phyloP scores from a whole-genome alignment of 1,140 invertebrate species.

The Hirudo medicinalis region DNA sequence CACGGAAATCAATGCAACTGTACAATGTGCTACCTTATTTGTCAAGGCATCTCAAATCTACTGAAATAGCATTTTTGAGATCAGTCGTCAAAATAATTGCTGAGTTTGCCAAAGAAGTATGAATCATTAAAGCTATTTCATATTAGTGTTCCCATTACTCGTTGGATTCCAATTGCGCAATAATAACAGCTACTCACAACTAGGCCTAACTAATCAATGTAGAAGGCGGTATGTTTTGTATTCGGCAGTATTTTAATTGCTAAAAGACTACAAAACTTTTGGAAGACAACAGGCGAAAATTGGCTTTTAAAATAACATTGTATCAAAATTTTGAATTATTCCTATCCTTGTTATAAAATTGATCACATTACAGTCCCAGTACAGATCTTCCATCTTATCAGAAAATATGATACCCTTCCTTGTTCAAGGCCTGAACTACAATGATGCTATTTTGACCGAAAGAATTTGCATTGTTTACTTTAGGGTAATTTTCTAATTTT shows the following conservation, averaged over 20 bases:
- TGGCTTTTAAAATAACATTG: not conserved
- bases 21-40: slow-evolving; percentile 4
- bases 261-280: too few species aligned
- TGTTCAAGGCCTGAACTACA: not conserved
- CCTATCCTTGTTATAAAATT: not conserved
- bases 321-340: slow-evolving; percentile 1
- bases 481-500: not conserved
- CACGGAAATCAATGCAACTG: slow-evolving; percentile 7
- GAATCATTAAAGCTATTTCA: too few species aligned
- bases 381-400: slow-evolving; percentile 7
- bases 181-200: too few species aligned
- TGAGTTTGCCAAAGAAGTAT: slow-evolving; percentile 10
- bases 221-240: too few species aligned
- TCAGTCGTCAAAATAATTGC: slow-evolving; percentile 9
- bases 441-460: not conserved
- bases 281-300: too few species aligned
- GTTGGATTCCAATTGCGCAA: too few species aligned
- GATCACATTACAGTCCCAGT: not conserved
- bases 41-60: slow-evolving; percentile 7
- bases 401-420: slow-evolving; percentile 11
- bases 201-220: too few species aligned
- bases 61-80: slow-evolving; percentile 6
- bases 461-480: slow-evolving; percentile 4
- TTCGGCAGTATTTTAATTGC: too few species aligned
- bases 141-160: too few species aligned